These are phyloP conservation scores for Larimichthys crocea DNA, from an alignment of 2,113 vertebrate genomes.

Conservation along the genomic window DNA sequence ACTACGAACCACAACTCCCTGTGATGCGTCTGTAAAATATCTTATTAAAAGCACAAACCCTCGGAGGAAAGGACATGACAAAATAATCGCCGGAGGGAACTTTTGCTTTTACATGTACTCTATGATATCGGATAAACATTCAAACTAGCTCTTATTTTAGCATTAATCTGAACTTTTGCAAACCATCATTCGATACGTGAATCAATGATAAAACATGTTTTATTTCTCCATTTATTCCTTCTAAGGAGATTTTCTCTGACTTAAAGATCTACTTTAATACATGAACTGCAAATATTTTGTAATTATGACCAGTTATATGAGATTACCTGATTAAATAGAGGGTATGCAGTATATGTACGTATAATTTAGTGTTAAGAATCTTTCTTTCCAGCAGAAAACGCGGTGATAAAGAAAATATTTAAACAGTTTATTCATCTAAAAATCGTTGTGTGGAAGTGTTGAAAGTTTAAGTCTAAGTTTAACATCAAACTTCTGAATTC, in stretches of 20 bases:
- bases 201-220: too few species aligned
- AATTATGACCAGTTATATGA: neutral
- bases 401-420: neutral
- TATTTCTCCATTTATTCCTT: too few species aligned
- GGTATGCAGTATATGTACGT: neutral
- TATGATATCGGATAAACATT: too few species aligned
- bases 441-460: neutral
- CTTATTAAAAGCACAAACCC: slow-evolving; percentile 43
- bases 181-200: too few species aligned
- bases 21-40: neutral
- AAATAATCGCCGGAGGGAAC: neutral
- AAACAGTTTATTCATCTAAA: neutral
- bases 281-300: neutral
- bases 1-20: slow-evolving; percentile 26
- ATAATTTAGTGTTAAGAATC: neutral
- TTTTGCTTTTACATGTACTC: too few species aligned
- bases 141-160: neutral
- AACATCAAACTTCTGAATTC: neutral
- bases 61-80: slow-evolving; percentile 23
- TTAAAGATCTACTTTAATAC: too few species aligned
- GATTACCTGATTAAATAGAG: neutral
- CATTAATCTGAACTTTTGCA: neutral
- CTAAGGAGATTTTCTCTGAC: too few species aligned
- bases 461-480: neutral
- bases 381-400: too few species aligned